Evolutionary conservation across 2,888 invertebrate species (phyloP).

Genomic region (Phyllotreta striolata): DNA sequence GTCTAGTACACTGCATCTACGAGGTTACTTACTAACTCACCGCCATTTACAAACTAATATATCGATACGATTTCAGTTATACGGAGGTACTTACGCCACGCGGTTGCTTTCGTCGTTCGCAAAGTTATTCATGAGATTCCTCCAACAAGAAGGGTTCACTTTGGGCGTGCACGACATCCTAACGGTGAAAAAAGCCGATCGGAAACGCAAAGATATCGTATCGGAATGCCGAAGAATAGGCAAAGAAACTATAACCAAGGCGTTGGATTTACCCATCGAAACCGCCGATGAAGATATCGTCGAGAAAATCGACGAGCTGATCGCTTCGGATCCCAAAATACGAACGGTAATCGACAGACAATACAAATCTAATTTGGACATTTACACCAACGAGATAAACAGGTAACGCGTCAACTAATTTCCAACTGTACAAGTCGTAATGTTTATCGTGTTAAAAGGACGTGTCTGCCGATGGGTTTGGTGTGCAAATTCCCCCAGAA

Average conservation of each 20-base stretch:
- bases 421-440: background rate
- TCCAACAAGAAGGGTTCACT: slow-evolving; percentile 93
- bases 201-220: slow-evolving; percentile 74
- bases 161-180: slow-evolving; percentile 95
- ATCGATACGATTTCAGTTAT: slow-evolving; percentile 67
- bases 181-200: slow-evolving; percentile 76
- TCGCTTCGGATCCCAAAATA: slow-evolving; percentile 77
- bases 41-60: too few species aligned
- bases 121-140: slow-evolving; percentile 81
- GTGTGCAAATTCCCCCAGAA: slow-evolving; percentile 90
- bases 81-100: slow-evolving; percentile 87
- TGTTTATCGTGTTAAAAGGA: slow-evolving; percentile 58
- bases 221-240: slow-evolving; percentile 66
- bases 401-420: slow-evolving; percentile 62
- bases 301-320: slow-evolving; percentile 74
- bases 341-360: slow-evolving; percentile 82
- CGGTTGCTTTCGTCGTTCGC: slow-evolving; percentile 88
- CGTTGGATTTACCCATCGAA: slow-evolving; percentile 72
- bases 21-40: slow-evolving; percentile 64
- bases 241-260: slow-evolving; percentile 62
- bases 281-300: slow-evolving; percentile 68
- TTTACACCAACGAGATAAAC: slow-evolving; percentile 90
- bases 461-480: slow-evolving; percentile 85
- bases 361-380: slow-evolving; percentile 82
- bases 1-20: slow-evolving; percentile 93